phyloP scores from a whole-genome alignment of 2,797 vertebrate genomes.

The Gadopsis marmoratus region DNA sequence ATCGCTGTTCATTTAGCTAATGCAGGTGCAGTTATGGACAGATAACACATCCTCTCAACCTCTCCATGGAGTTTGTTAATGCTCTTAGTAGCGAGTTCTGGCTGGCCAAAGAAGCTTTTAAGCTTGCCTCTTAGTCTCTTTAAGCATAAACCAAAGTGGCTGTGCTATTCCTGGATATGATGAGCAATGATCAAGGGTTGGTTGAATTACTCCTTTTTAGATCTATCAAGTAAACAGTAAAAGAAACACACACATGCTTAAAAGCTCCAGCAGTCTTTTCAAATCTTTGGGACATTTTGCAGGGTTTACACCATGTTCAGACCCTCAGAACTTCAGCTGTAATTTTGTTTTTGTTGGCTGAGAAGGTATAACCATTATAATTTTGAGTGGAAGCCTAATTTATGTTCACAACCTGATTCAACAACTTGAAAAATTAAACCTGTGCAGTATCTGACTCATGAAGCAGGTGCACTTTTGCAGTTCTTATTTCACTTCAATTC shows the following conservation, averaged over 20 bases:
- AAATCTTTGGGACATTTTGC: slow-evolving; percentile 3
- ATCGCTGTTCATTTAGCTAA: slow-evolving; percentile 63
- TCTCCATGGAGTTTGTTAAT: slow-evolving; percentile 54
- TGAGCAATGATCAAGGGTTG: slow-evolving; percentile 42
- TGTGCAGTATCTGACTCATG: background rate
- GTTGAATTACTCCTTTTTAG: slow-evolving; percentile 38
- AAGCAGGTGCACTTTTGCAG: background rate
- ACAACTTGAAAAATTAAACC: background rate
- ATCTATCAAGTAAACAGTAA: slow-evolving; percentile 32
- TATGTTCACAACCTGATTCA: slow-evolving; percentile 8
- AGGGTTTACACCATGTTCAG: slow-evolving; percentile 11
- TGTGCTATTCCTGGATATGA: slow-evolving; percentile 62
- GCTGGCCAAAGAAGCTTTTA: slow-evolving; percentile 73
- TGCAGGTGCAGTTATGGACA: slow-evolving; percentile 51
- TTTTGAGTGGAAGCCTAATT: slow-evolving; percentile 2
- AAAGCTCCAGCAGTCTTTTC: slow-evolving; percentile 1
- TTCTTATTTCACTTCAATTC: background rate
- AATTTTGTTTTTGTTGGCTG: slow-evolving; percentile 30
- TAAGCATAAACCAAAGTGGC: slow-evolving; percentile 52
- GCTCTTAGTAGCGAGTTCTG: slow-evolving; percentile 49
- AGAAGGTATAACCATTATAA: background rate
- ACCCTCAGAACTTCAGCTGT: background rate
- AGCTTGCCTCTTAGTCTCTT: slow-evolving; percentile 37
- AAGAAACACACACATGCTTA: slow-evolving; percentile 6
- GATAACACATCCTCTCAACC: slow-evolving; percentile 50